Conservation (phyloP, 37 sponge, comb jelly and placozoan species). For the Aphrocallistes beatrix region DNA sequence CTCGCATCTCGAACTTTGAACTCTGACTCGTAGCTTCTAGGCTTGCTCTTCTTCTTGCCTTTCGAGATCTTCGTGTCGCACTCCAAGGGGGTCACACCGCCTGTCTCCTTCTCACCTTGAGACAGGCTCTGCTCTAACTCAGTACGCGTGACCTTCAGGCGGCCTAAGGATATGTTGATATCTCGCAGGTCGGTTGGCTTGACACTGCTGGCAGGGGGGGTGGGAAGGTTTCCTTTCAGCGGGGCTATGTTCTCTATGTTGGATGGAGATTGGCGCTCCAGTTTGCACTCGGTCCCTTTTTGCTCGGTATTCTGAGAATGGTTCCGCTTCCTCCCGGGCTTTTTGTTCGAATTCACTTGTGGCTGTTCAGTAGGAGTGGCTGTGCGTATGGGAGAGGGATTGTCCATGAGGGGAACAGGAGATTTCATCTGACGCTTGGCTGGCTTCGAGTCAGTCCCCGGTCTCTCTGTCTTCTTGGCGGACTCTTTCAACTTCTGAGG, state of each 20-base stretch:
- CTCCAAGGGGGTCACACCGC: background rate
- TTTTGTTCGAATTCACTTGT: background rate
- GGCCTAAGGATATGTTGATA: background rate
- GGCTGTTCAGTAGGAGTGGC: background rate
- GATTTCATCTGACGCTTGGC: slow-evolving; percentile 12
- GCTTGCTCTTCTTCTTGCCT: background rate
- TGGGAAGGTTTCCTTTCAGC: background rate
- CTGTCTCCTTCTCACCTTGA: too few species aligned
- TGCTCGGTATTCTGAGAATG: background rate
- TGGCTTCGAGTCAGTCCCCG: background rate
- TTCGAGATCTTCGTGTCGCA: background rate
- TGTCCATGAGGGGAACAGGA: background rate
- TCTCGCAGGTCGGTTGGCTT: background rate
- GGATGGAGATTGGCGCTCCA: background rate
- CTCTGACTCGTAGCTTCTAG: background rate
- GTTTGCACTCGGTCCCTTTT: background rate
- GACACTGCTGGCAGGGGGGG: background rate
- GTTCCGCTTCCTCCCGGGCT: background rate
- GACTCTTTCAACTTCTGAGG: background rate
- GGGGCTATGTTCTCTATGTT: background rate
- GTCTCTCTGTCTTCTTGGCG: background rate
- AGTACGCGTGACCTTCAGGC: background rate
- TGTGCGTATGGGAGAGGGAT: background rate
- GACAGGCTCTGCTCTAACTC: background rate
- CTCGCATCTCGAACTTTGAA: background rate